Percentiles rank a stretch among this genome's conserved stretches.
Evolutionary conservation across 1,140 invertebrate genomes (phyloP).

Genomic region (Neodiprion pinetum): DNA sequence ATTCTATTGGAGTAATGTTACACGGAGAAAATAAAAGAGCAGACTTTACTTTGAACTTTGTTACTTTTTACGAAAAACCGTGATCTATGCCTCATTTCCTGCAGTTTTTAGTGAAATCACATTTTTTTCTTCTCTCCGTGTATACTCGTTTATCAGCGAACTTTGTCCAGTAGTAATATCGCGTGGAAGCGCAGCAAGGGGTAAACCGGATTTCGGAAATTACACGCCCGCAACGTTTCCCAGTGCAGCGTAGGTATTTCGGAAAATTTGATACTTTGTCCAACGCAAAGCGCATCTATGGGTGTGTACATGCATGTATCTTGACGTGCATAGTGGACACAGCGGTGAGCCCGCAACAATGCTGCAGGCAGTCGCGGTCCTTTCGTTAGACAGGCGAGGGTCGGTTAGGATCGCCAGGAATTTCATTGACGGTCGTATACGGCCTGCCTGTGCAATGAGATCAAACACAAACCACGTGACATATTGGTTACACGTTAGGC

Average conservation of each 20-base stretch:
- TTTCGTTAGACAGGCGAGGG: neutral
- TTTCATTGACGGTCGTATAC: slow-evolving; percentile 7
- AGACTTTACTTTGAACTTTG: no score
- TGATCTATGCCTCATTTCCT: no score
- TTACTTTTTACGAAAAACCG: no score
- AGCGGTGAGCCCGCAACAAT: neutral
- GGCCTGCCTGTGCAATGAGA: neutral
- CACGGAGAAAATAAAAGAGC: no score
- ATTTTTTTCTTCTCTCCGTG: no score
- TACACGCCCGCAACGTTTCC: neutral
- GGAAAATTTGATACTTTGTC: slow-evolving; percentile 10
- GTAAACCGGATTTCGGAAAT: neutral
- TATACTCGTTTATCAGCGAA: no score
- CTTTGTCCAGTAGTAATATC: no score
- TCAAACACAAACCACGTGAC: slow-evolving; percentile 16
- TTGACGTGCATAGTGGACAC: neutral
- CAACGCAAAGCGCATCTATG: neutral
- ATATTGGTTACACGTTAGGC: slow-evolving; percentile 12
- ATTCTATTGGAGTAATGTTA: no score
- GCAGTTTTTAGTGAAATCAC: no score
- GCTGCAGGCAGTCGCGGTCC: slow-evolving; percentile 1
- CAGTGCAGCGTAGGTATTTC: neutral
- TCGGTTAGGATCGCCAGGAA: slow-evolving; percentile 8
- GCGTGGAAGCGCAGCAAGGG: neutral
- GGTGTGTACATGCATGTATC: neutral